Conservation (phyloP, 2,113 vertebrate genomes). For the Catagonus wagneri region DNA sequence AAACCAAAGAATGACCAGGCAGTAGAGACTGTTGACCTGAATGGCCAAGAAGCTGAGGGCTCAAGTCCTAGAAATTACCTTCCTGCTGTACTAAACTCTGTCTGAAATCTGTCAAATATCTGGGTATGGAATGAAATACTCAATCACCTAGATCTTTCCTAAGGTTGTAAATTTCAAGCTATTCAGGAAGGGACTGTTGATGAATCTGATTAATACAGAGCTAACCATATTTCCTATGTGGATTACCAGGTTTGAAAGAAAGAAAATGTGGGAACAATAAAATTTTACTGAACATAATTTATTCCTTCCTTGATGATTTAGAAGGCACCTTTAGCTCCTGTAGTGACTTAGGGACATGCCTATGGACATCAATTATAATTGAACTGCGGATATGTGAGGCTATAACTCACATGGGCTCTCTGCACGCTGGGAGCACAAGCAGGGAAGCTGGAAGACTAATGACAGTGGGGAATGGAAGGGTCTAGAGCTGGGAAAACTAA, state of each 20-base stretch:
- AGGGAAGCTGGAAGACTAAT: slow-evolving; percentile 59
- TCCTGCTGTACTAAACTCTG: background rate
- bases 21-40: background rate
- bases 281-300: slow-evolving; percentile 75
- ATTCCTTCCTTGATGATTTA: slow-evolving; percentile 77
- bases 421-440: slow-evolving; percentile 43
- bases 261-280: slow-evolving; percentile 69
- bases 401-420: slow-evolving; percentile 60
- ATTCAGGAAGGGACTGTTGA: background rate
- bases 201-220: slow-evolving; percentile 61
- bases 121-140: slow-evolving; percentile 1
- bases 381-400: slow-evolving; percentile 51
- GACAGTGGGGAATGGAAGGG: background rate
- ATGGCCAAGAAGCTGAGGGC: background rate
- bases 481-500: background rate
- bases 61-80: background rate
- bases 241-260: slow-evolving; percentile 47
- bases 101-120: slow-evolving; percentile 21
- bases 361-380: slow-evolving; percentile 71
- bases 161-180: slow-evolving; percentile 53
- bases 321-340: slow-evolving; percentile 73
- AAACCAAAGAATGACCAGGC: background rate
- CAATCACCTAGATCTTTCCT: slow-evolving; percentile 22
- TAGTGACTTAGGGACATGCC: slow-evolving; percentile 68
- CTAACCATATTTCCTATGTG: slow-evolving; percentile 60